Evolutionary conservation across 2,113 vertebrate genomes (phyloP).

Genomic region (Xiphorhynchus elegans): DNA sequence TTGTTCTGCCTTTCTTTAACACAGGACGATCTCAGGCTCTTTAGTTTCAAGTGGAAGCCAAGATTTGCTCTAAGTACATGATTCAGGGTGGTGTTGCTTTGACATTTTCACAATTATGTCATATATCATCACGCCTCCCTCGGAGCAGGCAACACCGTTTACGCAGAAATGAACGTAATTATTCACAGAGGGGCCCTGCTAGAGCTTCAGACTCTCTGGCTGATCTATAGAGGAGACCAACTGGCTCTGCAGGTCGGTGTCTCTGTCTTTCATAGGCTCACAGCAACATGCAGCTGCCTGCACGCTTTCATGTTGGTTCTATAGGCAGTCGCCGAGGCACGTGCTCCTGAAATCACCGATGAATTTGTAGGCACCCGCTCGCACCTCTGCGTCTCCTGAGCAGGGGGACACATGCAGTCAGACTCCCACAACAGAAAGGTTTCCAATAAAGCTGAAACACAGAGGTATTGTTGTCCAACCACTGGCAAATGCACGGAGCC

Average conservation of each 20-base stretch:
- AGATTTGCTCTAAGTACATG: background rate
- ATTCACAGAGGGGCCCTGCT: background rate
- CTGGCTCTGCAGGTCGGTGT: background rate
- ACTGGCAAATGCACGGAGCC: conserved; percentile 51
- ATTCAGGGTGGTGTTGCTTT: background rate
- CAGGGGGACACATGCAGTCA: background rate
- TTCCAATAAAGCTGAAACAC: conserved; percentile 71
- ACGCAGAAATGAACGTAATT: background rate
- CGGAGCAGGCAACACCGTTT: background rate
- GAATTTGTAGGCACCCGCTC: background rate
- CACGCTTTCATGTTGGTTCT: background rate
- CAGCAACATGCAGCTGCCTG: background rate
- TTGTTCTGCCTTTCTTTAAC: background rate
- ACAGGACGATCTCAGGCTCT: background rate
- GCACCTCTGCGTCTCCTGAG: background rate
- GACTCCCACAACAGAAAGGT: conserved; percentile 52
- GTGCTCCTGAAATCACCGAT: background rate
- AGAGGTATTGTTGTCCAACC: conserved; percentile 60
- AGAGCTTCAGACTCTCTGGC: background rate
- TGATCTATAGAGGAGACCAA: background rate
- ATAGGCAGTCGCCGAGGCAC: background rate
- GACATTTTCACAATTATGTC: conserved; percentile 12
- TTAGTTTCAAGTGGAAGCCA: background rate
- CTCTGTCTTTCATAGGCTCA: background rate
- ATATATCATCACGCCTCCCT: background rate